Evolutionary conservation across 2,113 vertebrate genomes (phyloP).

Genomic region (Loxodonta africana): DNA sequence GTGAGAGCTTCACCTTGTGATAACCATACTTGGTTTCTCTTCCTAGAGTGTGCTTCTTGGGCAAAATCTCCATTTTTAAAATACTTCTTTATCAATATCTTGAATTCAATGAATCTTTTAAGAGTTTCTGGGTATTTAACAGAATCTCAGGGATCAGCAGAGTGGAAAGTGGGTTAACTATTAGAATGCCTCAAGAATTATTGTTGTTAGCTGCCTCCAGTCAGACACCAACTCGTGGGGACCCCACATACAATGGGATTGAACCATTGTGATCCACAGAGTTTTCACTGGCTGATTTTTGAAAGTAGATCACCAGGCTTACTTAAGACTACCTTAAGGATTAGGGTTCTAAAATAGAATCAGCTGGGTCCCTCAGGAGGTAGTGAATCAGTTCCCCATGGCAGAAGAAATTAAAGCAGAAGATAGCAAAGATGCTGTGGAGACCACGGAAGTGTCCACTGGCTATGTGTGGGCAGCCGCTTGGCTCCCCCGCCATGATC

Average conservation of each 20-base stretch:
- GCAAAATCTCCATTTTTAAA: neutral
- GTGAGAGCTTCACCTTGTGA: too few species aligned
- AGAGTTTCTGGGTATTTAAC: conserved; percentile 7
- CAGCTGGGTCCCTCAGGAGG: neutral
- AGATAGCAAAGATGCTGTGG: neutral
- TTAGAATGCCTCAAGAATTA: neutral
- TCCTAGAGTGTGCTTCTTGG: neutral
- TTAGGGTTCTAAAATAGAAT: neutral
- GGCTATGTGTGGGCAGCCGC: neutral
- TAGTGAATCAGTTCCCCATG: too few species aligned
- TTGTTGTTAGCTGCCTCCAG: too few species aligned
- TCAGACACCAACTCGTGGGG: too few species aligned
- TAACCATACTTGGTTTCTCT: neutral
- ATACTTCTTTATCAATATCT: neutral
- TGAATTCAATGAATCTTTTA: neutral
- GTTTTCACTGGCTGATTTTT: too few species aligned
- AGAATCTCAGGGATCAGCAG: neutral
- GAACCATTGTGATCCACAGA: too few species aligned
- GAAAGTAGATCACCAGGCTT: too few species aligned
- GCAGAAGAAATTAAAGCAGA: neutral
- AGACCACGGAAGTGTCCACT: neutral
- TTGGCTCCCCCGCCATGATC: neutral
- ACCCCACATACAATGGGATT: too few species aligned
- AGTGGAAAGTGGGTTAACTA: neutral
- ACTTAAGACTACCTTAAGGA: neutral